phyloP scores from a whole-genome alignment of 2,888 invertebrate genomes.

The Xanthorhoe designata region DNA sequence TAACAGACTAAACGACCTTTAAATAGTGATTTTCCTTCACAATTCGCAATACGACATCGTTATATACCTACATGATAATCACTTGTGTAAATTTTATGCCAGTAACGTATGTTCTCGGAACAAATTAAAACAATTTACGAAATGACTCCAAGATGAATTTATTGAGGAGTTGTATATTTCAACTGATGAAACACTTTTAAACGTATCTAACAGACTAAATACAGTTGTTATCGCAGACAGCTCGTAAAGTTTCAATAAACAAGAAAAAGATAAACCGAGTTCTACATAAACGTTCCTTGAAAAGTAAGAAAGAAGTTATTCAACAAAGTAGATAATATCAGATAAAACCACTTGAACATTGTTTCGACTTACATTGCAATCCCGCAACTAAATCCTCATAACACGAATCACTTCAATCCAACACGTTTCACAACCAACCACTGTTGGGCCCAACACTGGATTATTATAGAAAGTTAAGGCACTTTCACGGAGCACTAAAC shows the following conservation, averaged over 20 bases:
- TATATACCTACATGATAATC: slow-evolving; percentile 58
- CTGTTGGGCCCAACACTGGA: slow-evolving; percentile 29
- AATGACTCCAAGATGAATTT: background rate
- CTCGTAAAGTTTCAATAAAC: slow-evolving; percentile 5
- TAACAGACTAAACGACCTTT: slow-evolving; percentile 45
- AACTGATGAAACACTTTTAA: background rate
- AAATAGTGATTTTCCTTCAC: slow-evolving; percentile 48
- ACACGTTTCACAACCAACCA: slow-evolving; percentile 12
- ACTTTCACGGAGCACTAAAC: slow-evolving; percentile 59
- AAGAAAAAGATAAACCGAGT: slow-evolving; percentile 7
- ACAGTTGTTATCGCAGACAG: slow-evolving; percentile 6
- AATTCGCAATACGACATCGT: slow-evolving; percentile 49
- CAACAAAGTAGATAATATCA: slow-evolving; percentile 14
- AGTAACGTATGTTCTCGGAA: slow-evolving; percentile 7
- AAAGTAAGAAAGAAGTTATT: background rate
- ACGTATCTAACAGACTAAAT: background rate
- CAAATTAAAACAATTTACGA: background rate
- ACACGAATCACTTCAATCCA: slow-evolving; percentile 34
- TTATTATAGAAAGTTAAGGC: slow-evolving; percentile 67
- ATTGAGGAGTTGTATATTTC: background rate
- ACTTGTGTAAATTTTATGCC: slow-evolving; percentile 39
- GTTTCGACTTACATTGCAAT: slow-evolving; percentile 27
- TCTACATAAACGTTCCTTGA: slow-evolving; percentile 7
- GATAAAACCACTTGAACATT: slow-evolving; percentile 15
- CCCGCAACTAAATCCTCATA: slow-evolving; percentile 20